A percentile compares a stretch with the other conserved stretches of the same genome.
phyloP scores from a whole-genome alignment of 37 sponge, comb jelly and placozoan genomes.

The Bolinopsis microptera region DNA sequence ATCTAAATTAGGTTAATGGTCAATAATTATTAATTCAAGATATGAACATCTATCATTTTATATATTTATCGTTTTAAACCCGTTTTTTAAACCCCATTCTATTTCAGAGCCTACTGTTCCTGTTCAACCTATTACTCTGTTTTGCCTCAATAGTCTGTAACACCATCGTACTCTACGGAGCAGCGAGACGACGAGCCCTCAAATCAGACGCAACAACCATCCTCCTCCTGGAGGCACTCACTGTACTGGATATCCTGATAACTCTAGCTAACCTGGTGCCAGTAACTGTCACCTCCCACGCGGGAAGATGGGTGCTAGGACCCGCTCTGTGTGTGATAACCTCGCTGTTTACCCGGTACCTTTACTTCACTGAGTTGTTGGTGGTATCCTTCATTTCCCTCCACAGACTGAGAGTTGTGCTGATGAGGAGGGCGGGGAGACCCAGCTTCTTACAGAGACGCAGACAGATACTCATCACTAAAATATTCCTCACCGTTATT shows the following conservation, averaged over 20 bases:
- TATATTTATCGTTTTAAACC: no score
- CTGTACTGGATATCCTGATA: background rate
- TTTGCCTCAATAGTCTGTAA: background rate
- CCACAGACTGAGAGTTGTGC: background rate
- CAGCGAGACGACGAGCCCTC: background rate
- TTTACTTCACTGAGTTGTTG: background rate
- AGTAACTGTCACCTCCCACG: background rate
- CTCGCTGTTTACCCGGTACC: background rate
- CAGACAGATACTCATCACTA: background rate
- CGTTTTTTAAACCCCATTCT: no score
- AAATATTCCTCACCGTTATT: background rate
- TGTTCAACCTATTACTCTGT: background rate
- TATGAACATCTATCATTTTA: no score
- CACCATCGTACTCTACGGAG: slow-evolving; percentile 10
- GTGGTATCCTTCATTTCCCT: background rate
- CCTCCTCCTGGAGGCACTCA: background rate
- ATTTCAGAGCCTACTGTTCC: background rate
- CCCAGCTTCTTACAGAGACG: background rate
- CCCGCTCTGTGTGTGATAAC: background rate
- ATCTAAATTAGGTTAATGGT: no score
- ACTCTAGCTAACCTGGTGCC: background rate
- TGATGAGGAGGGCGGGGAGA: background rate
- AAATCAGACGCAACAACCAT: slow-evolving; percentile 2
- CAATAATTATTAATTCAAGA: no score
- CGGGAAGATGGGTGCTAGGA: background rate